Evolutionary conservation across 1,140 invertebrate species (phyloP).

Genomic region (Antheraea pernyi): DNA sequence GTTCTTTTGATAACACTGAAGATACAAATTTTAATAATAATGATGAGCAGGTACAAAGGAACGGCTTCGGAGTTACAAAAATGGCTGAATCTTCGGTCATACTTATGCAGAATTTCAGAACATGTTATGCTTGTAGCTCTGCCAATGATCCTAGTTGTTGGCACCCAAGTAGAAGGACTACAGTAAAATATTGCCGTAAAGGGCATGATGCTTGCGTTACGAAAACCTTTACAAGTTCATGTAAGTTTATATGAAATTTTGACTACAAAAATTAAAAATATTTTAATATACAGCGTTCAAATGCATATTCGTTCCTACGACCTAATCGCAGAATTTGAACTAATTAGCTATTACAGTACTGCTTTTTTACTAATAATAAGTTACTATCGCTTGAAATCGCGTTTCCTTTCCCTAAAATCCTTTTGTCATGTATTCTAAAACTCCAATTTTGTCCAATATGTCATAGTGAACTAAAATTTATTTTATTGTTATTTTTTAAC

Average conservation of each 20-base stretch:
- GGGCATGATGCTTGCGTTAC: constrained; percentile 44
- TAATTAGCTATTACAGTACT: no score
- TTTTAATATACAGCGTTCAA: no score
- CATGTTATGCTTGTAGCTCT: constrained; percentile 59
- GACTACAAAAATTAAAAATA: background rate
- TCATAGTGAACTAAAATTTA: no score
- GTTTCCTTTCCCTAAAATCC: no score
- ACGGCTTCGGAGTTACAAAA: constrained; percentile 31
- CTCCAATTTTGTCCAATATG: no score
- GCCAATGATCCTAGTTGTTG: constrained; percentile 46
- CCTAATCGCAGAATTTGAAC: no score
- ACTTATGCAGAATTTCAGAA: constrained; percentile 36
- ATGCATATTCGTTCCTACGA: no score
- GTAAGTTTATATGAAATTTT: constrained; percentile 29
- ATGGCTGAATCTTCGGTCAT: constrained; percentile 30
- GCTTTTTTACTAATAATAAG: no score
- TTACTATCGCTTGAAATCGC: no score
- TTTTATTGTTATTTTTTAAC: constrained; percentile 20
- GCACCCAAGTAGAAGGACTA: constrained; percentile 42
- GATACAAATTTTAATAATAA: background rate
- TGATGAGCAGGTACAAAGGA: constrained; percentile 26
- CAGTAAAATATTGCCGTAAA: constrained; percentile 54
- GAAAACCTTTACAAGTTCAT: constrained; percentile 37
- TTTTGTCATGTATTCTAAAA: no score
- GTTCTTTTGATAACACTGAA: background rate